These are phyloP conservation scores for Pardalotus punctatus DNA, from an alignment of 2,113 vertebrate genomes.

Conservation along the genomic window DNA sequence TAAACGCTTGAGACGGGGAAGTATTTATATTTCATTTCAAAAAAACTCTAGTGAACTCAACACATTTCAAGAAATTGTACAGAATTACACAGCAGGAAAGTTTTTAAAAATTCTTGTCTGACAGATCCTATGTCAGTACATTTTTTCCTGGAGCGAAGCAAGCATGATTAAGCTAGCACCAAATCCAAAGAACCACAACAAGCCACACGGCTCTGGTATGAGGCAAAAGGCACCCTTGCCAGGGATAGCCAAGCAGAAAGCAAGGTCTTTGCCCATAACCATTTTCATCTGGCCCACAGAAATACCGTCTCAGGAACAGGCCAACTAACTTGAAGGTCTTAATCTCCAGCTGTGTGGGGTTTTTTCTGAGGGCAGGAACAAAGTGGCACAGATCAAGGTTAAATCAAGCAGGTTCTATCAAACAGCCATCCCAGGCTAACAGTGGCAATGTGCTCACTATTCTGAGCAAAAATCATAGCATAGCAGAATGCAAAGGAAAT, in stretches of 20 bases:
- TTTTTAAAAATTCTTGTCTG: neutral
- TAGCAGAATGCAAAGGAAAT: neutral
- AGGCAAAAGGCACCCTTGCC: neutral
- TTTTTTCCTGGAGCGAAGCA: neutral
- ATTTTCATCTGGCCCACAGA: neutral
- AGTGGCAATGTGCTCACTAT: neutral
- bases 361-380: neutral
- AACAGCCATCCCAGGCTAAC: neutral
- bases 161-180: neutral
- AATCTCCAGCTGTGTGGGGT: neutral
- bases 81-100: neutral
- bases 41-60: neutral
- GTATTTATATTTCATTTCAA: neutral
- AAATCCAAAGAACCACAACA: neutral
- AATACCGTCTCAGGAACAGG: neutral
- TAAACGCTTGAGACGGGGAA: neutral
- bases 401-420: neutral
- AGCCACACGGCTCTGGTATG: neutral
- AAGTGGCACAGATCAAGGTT: neutral
- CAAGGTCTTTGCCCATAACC: neutral
- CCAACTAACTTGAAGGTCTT: neutral
- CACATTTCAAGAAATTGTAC: neutral
- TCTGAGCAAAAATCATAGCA: rapidly evolving
- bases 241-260: neutral
- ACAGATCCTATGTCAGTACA: neutral